Conservation (phyloP, 2,113 vertebrate species). For the Phocoena sinus region DNA sequence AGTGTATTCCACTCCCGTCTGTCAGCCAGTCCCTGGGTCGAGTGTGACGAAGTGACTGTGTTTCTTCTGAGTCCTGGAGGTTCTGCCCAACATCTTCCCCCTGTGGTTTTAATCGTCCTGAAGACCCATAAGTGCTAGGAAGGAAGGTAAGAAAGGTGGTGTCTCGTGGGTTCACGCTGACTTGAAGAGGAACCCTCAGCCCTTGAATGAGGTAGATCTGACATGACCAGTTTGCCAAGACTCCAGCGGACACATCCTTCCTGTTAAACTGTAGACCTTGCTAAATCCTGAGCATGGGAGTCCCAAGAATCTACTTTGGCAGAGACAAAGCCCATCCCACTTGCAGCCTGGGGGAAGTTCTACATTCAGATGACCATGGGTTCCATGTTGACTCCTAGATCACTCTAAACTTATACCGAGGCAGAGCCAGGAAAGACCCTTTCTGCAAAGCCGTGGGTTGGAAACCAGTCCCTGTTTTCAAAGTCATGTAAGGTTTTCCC, state of each 20-base stretch:
- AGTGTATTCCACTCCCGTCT: not conserved
- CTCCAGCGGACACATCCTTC: not conserved
- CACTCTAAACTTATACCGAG: not conserved
- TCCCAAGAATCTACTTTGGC: accelerated
- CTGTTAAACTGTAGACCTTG: not conserved
- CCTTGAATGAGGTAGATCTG: accelerated
- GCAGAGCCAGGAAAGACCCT: not conserved
- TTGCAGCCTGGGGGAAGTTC: not conserved
- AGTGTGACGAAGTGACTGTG: not conserved
- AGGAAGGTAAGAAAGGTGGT: not conserved
- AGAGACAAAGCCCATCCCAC: not conserved
- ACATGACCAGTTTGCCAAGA: not conserved
- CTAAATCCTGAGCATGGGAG: not conserved
- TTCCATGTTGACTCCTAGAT: too few species aligned
- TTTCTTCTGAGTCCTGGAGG: not conserved
- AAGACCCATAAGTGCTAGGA: accelerated
- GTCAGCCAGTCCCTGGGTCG: not conserved
- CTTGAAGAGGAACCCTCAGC: too few species aligned
- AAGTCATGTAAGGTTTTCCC: not conserved
- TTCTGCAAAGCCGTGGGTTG: not conserved
- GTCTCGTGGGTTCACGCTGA: not conserved
- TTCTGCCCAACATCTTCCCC: accelerated
- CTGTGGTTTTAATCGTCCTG: accelerated
- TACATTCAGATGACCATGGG: not conserved
- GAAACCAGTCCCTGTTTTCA: not conserved